phyloP scores from a whole-genome alignment of 2,888 invertebrate genomes.

The Eudemis profundana region DNA sequence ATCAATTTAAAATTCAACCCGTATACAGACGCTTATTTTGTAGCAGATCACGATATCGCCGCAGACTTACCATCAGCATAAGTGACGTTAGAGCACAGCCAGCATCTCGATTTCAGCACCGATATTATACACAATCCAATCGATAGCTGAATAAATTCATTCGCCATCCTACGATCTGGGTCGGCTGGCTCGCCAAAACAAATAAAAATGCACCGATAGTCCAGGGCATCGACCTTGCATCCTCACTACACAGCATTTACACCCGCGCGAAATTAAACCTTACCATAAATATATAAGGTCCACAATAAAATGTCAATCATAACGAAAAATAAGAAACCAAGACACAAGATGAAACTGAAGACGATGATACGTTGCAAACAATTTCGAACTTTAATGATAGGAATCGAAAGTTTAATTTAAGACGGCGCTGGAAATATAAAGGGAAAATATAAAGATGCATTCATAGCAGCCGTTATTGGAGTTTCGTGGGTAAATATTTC shows the following conservation, averaged over 20 bases:
- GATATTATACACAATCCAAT: constrained; percentile 80
- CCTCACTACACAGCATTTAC: constrained; percentile 56
- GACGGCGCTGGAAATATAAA: constrained; percentile 54
- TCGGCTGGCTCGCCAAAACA: constrained; percentile 83
- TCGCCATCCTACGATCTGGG: constrained; percentile 78
- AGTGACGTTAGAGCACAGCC: constrained; percentile 10
- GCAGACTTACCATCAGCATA: no score
- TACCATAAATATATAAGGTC: constrained; percentile 57
- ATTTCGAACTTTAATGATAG: constrained; percentile 60
- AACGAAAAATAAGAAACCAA: constrained; percentile 82
- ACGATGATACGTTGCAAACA: constrained; percentile 58
- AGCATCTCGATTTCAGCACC: constrained; percentile 58
- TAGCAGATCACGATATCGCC: no score
- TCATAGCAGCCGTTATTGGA: constrained; percentile 77
- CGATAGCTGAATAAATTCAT: constrained; percentile 84
- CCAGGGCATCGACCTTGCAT: constrained; percentile 83
- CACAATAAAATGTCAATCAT: constrained; percentile 56
- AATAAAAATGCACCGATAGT: constrained; percentile 83
- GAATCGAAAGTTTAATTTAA: constrained; percentile 47
- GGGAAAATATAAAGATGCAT: constrained; percentile 77
- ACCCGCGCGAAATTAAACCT: constrained; percentile 58
- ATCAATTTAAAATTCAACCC: no score
- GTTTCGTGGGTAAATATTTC: constrained; percentile 80
- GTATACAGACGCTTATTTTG: no score
- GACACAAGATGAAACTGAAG: constrained; percentile 82